These are phyloP conservation scores for Etia nguti DNA, from an alignment of 2,113 vertebrate species.

Conservation along the genomic window DNA sequence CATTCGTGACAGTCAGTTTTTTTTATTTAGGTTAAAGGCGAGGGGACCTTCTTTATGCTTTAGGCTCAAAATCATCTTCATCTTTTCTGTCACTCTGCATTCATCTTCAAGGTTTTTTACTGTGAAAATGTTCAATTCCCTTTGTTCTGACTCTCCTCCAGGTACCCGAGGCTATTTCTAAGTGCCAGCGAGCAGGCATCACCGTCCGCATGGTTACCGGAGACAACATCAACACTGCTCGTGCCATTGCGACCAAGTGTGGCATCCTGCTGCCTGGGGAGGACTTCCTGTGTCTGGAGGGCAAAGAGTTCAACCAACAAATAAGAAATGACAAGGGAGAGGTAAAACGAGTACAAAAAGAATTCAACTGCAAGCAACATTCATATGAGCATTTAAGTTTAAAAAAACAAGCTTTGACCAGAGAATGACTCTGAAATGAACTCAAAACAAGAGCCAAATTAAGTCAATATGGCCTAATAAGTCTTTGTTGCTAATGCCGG, in stretches of 20 bases:
- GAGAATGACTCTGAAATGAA: not conserved
- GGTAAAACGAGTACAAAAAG: slow-evolving; percentile 63
- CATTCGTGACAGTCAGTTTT: not conserved
- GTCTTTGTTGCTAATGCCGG: not conserved
- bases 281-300: slow-evolving; percentile 92
- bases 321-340: slow-evolving; percentile 96
- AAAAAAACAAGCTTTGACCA: not conserved
- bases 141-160: slow-evolving; percentile 30
- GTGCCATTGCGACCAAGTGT: slow-evolving; percentile 94
- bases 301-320: slow-evolving; percentile 94
- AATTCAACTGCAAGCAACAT: not conserved
- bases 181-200: slow-evolving; percentile 91
- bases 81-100: not conserved
- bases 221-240: slow-evolving; percentile 96
- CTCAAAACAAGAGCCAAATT: not conserved
- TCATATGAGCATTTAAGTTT: not conserved
- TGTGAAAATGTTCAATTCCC: not conserved
- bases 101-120: not conserved
- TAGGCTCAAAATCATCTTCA: not conserved
- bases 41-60: not conserved
- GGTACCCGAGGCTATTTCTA: slow-evolving; percentile 90
- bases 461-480: not conserved
- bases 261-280: slow-evolving; percentile 88
- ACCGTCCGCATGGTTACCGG: slow-evolving; percentile 97
- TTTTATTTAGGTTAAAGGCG: not conserved